These are phyloP conservation scores for Diachrysia chrysitis DNA, from an alignment of 2,888 invertebrate genomes.

Conservation along the genomic window DNA sequence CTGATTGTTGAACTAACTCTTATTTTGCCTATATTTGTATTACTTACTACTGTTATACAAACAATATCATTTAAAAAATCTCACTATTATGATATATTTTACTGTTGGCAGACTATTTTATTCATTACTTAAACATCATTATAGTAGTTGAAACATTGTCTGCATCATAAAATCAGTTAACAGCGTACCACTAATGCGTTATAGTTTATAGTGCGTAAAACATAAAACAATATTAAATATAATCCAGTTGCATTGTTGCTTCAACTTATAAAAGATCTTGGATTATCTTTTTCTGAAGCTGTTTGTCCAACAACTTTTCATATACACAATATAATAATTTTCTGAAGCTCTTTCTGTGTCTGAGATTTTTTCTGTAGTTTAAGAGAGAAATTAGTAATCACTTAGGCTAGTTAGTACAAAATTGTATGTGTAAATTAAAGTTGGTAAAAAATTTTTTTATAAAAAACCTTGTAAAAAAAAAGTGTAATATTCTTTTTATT, in stretches of 20 bases:
- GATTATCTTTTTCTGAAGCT: not conserved
- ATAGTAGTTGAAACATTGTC: conserved; percentile 34
- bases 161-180: conserved; percentile 34
- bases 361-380: not conserved
- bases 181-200: conserved; percentile 39
- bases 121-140: conserved; percentile 24
- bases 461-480: too few relatives aligned
- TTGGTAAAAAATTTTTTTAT: too few relatives aligned
- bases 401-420: too few relatives aligned
- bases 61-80: too few relatives aligned
- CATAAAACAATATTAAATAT: conserved; percentile 46
- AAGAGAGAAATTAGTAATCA: too few relatives aligned
- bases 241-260: conserved; percentile 38
- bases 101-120: not conserved
- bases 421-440: too few relatives aligned
- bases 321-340: not conserved
- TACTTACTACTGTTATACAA: too few relatives aligned
- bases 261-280: not conserved
- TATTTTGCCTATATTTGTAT: too few relatives aligned
- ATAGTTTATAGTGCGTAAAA: conserved; percentile 34
- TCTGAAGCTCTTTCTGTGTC: not conserved
- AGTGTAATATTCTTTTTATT: too few relatives aligned
- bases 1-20: too few relatives aligned
- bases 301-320: not conserved
- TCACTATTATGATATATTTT: too few relatives aligned